Base-by-base conservation (phyloP, 2,797 vertebrate genomes). In the Muraenolepis orangiensis region DNA sequence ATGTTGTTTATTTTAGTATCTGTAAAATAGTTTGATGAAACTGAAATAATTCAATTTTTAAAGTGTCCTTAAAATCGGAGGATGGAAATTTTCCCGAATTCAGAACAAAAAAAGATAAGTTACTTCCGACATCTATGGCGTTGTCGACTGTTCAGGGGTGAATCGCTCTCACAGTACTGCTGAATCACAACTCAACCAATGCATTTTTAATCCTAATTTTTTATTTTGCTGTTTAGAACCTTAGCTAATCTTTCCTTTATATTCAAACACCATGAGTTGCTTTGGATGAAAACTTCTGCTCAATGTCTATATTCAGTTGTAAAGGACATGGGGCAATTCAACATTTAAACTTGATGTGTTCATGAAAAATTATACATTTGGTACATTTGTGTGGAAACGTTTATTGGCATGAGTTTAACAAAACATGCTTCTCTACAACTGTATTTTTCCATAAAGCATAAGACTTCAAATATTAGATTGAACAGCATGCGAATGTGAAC, bases 401-500 rank as follows among this genome's bases (percentile, higher is more conserved):
- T 95, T 93, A 94, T 93, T 94, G 68, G 86, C 83, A 86, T 81
- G 82, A 85, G 79, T 86, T 81, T 76, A 87, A 90, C 89, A 86
- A 92, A 92, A 91, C 90, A 85, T 85, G 87, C 82, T 81, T 87
- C 77, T 81, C 74, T 81, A 87, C 30, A 86, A 84, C 83, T 88
- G 84, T 78, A 84, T 82, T 88, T 78, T 88, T 86, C 76, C 81
- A 78, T 87, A 80, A 90, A 88, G 84, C 82, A 75, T 91, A 88
- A 85, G 86, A 90, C 86, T 79, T 88, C 77, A 90, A 91, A 93
- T 85, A 87, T 86, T 88, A 87, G 88, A 90, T 91, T 85, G 78
- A 86, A 85, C 82, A 90, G 87, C 94, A 94, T 94, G 94, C 94
- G 92, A 90, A 92, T 87, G 57, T 26, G 57, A 64, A 26, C 57